Conservation (phyloP, 2,888 invertebrate genomes). For the Agrotis puta region DNA sequence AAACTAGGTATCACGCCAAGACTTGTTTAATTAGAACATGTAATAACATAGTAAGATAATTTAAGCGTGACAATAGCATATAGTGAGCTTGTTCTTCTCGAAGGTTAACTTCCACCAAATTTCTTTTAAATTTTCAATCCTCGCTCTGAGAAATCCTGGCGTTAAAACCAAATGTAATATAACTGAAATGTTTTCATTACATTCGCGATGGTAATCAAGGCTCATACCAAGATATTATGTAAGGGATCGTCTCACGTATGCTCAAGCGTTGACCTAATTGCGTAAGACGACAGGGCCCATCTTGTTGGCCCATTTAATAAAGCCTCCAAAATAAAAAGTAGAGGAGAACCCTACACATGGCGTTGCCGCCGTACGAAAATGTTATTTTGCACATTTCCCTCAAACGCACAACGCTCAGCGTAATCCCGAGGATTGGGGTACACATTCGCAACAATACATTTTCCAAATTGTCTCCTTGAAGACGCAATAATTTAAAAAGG, state of each 20-base stretch:
- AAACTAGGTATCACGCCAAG: neutral
- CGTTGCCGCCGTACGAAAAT: constrained; percentile 76
- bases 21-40: neutral
- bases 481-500: constrained; percentile 85
- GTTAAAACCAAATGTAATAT: neutral
- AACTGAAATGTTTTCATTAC: constrained; percentile 34
- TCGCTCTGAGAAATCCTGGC: no score
- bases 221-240: constrained; percentile 45
- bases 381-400: constrained; percentile 80
- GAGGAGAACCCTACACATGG: constrained; percentile 65
- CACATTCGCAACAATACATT: constrained; percentile 82
- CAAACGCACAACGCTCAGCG: constrained; percentile 74
- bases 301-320: constrained; percentile 63
- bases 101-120: no score
- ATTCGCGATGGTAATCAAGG: constrained; percentile 57
- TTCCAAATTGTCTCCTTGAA: constrained; percentile 85
- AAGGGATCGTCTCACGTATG: constrained; percentile 48
- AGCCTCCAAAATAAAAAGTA: constrained; percentile 67
- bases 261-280: constrained; percentile 66
- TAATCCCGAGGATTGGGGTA: constrained; percentile 81
- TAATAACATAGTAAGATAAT: no score
- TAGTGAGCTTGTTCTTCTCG: no score
- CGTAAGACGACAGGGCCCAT: constrained; percentile 55
- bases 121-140: no score
- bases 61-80: no score